Evolutionary conservation across 2,797 vertebrate genomes (phyloP).

Genomic region (Ctenosaura bakeri): DNA sequence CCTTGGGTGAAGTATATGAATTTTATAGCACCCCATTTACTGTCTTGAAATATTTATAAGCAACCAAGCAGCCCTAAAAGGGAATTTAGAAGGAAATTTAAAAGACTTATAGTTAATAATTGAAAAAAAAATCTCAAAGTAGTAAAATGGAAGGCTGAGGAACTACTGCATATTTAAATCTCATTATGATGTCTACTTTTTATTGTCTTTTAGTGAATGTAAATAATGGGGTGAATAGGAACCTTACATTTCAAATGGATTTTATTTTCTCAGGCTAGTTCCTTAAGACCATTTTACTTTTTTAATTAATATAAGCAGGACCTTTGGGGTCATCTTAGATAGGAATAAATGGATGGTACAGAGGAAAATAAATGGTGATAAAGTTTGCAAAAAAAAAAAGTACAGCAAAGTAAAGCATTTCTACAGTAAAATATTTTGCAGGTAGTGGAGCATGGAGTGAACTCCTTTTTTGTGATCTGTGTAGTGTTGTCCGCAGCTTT

Average conservation of each 20-base stretch:
- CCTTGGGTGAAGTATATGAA: neutral
- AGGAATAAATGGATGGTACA: neutral
- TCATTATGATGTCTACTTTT: conserved; percentile 21
- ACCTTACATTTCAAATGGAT: conserved; percentile 17
- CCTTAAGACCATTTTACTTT: conserved; percentile 13
- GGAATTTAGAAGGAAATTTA: conserved; percentile 1
- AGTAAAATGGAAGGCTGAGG: neutral
- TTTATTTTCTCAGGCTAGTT: neutral
- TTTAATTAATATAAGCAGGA: conserved; percentile 26
- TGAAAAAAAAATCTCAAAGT: conserved; percentile 1
- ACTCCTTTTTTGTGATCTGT: neutral
- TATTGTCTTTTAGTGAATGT: conserved; percentile 20
- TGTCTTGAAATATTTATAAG: conserved; percentile 29
- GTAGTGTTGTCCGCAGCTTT: neutral
- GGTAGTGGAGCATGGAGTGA: neutral
- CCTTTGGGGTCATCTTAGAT: neutral
- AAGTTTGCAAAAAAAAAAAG: neutral
- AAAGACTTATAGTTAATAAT: conserved; percentile 26
- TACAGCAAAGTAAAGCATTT: neutral
- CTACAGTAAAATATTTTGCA: too few relatives aligned
- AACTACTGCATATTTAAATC: conserved; percentile 29
- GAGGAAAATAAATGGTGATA: neutral
- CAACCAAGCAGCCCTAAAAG: neutral
- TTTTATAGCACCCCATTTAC: conserved; percentile 36
- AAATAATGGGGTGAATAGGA: conserved; percentile 16